These are phyloP conservation scores for Teinopalpus imperialis DNA, from an alignment of 2,888 invertebrate genomes.

Conservation along the genomic window DNA sequence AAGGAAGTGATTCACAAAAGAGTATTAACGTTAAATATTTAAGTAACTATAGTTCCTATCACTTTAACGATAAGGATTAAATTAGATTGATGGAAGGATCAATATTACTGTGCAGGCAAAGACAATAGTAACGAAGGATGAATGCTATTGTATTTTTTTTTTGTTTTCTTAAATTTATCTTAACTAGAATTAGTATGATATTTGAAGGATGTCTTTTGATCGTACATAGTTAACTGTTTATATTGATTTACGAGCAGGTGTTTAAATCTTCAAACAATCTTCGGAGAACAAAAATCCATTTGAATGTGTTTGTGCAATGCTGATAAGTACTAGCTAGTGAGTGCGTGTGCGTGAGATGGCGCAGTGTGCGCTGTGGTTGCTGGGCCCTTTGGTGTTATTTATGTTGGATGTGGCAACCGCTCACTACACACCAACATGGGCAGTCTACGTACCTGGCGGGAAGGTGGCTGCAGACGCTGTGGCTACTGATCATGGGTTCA, in stretches of 20 bases:
- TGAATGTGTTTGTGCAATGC: constrained; percentile 66
- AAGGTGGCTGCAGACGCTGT: constrained; percentile 86
- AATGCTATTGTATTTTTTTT: background rate
- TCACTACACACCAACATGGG: constrained; percentile 92
- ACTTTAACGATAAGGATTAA: constrained; percentile 4
- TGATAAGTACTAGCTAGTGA: constrained; percentile 76
- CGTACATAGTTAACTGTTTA: background rate
- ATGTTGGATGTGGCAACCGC: constrained; percentile 52
- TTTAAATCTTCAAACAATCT: background rate
- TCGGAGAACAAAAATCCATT: constrained; percentile 3
- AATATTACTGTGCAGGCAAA: constrained; percentile 14
- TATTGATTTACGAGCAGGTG: background rate
- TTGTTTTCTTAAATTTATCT: background rate
- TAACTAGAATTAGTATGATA: background rate
- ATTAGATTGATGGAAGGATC: constrained; percentile 14
- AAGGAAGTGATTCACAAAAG: constrained; percentile 14
- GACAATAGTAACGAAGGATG: constrained; percentile 9
- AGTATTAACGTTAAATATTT: background rate
- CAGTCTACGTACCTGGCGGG: constrained; percentile 89
- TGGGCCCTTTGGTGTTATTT: constrained; percentile 57
- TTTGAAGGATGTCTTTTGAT: no score
- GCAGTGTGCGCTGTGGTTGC: constrained; percentile 53
- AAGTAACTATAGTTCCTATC: constrained; percentile 5
- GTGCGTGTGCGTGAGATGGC: constrained; percentile 70
- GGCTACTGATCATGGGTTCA: constrained; percentile 91